Conservation (phyloP, 2,888 invertebrate species). For the Microctonus brassicae region DNA sequence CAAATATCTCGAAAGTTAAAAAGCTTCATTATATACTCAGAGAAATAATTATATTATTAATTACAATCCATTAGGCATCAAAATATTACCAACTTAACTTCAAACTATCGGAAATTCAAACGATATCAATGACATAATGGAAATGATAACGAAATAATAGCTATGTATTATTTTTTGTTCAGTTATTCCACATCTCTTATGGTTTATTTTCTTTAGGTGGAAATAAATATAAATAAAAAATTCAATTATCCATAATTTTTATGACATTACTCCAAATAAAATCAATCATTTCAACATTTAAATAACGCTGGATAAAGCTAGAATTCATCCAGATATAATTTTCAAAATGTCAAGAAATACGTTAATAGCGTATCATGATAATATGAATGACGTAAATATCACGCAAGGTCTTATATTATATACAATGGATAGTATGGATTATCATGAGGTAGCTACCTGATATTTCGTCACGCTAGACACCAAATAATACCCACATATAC, state of each 20-base stretch:
- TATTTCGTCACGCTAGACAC: neutral
- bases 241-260: too few species aligned
- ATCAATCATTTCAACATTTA: neutral
- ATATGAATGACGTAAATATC: neutral
- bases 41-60: too few species aligned
- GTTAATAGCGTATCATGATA: neutral
- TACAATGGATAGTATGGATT: neutral
- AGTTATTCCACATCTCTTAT: neutral
- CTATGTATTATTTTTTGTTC: neutral
- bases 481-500: too few species aligned
- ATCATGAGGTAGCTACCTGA: neutral
- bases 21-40: too few species aligned
- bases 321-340: neutral
- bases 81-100: neutral
- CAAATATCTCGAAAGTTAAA: too few species aligned
- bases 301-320: too few species aligned
- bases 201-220: too few species aligned
- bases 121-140: neutral
- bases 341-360: neutral
- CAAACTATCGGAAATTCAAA: neutral
- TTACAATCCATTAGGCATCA: neutral
- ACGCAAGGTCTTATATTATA: neutral
- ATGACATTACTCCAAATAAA: neutral
- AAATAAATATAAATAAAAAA: too few species aligned
- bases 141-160: neutral